A percentile compares a stretch with the other conserved stretches of the same genome.
Conservation (phyloP, 2,888 invertebrate species). For the Eutolmus rufibarbis region DNA sequence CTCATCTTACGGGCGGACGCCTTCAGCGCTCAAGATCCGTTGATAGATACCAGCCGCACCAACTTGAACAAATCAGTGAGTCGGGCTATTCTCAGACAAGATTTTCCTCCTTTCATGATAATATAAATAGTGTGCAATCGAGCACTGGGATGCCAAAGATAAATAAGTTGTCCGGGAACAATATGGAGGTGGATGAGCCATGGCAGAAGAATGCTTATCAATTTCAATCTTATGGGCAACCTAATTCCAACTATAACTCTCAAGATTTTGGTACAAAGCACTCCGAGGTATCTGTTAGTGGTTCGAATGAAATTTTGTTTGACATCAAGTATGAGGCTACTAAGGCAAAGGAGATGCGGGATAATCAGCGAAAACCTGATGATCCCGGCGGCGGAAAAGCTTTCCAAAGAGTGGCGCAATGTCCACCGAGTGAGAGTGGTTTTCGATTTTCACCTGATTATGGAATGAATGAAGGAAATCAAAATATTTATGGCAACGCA, state of each 20-base stretch:
- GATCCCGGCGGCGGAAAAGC: slow-evolving; percentile 47
- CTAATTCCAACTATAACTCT: not conserved
- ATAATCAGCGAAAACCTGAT: slow-evolving; percentile 39
- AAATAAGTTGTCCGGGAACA: not conserved
- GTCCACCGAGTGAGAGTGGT: not conserved
- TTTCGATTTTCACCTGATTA: not conserved
- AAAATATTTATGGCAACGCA: not conserved
- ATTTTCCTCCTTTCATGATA: not conserved
- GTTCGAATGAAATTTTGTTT: slow-evolving; percentile 44
- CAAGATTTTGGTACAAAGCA: not conserved
- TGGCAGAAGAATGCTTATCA: not conserved
- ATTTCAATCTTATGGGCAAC: not conserved
- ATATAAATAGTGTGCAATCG: not conserved
- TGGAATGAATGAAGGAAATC: not conserved
- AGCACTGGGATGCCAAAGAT: not conserved
- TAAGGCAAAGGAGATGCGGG: slow-evolving; percentile 44
- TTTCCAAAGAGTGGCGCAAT: not conserved
- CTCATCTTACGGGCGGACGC: not conserved
- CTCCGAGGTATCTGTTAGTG: not conserved
- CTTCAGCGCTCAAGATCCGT: slow-evolving; percentile 50
- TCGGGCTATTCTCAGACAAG: not conserved
- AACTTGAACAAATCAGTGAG: slow-evolving; percentile 50
- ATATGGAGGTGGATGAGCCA: not conserved
- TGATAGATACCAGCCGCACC: slow-evolving; percentile 48
- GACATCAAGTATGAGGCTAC: slow-evolving; percentile 42